A percentile compares a stretch with the other conserved stretches of the same genome.
Conservation (phyloP, 2,888 invertebrate genomes). For the Alentia gelatinosa region DNA sequence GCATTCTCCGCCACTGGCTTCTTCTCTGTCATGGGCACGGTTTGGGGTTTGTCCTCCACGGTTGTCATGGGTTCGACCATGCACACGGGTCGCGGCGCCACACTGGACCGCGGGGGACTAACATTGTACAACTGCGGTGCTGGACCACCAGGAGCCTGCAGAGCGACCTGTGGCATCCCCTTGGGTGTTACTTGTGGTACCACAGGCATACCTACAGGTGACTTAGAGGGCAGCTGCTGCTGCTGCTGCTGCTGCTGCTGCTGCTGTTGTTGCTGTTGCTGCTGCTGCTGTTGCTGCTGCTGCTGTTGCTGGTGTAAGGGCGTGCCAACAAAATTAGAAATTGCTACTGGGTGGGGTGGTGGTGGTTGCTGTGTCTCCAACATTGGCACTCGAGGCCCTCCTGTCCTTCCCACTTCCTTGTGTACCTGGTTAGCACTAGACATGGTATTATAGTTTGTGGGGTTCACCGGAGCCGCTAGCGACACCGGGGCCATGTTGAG, state of each 20-base stretch:
- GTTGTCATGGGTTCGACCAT: too few relatives aligned
- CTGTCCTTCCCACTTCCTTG: conserved; percentile 43
- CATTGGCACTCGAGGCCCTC: conserved; percentile 16
- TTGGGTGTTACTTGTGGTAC: background rate
- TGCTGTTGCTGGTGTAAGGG: background rate
- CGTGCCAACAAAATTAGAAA: background rate
- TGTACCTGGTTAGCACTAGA: conserved; percentile 1
- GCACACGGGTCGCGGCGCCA: too few relatives aligned
- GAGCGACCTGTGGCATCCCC: background rate
- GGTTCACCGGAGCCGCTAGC: background rate
- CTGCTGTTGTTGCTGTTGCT: background rate
- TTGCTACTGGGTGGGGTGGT: background rate
- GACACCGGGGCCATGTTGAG: background rate
- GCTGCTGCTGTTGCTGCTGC: too few relatives aligned
- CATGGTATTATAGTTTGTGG: background rate
- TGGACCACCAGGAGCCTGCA: background rate
- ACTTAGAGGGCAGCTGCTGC: background rate
- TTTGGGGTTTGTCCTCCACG: background rate
- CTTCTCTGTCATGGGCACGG: background rate
- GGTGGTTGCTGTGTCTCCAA: background rate
- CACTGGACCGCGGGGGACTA: too few relatives aligned
- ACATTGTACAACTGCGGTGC: background rate
- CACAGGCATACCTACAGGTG: background rate
- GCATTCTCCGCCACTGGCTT: background rate
- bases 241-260: background rate